A percentile compares a stretch with the other conserved stretches of the same genome.
These are phyloP conservation scores for Notodonta ziczac DNA, from an alignment of 2,888 invertebrate species.

Conservation along the genomic window DNA sequence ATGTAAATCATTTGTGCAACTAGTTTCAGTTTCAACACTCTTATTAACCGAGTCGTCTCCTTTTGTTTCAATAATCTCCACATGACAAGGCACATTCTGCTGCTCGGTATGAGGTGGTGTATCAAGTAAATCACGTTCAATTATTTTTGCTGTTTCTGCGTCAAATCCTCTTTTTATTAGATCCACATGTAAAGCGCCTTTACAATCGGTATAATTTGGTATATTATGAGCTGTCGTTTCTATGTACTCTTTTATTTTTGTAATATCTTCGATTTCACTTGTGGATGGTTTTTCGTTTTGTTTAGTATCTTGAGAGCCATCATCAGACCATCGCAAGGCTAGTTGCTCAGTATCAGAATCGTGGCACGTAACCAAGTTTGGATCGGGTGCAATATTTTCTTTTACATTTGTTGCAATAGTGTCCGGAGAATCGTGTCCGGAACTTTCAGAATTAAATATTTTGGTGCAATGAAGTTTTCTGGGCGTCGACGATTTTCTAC, in stretches of 20 bases:
- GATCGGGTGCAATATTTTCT: slow-evolving; percentile 31
- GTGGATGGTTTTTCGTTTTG: slow-evolving; percentile 33
- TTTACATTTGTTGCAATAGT: slow-evolving; percentile 29
- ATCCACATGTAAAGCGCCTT: slow-evolving; percentile 63
- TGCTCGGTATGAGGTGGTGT: slow-evolving; percentile 45
- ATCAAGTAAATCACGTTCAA: slow-evolving; percentile 75
- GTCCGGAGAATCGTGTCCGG: slow-evolving; percentile 58
- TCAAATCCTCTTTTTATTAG: slow-evolving; percentile 76
- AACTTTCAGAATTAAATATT: slow-evolving; percentile 62
- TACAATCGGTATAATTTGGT: slow-evolving; percentile 27
- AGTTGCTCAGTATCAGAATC: slow-evolving; percentile 70
- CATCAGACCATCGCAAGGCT: slow-evolving; percentile 71
- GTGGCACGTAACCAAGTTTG: slow-evolving; percentile 33
- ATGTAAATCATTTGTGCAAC: slow-evolving; percentile 43
- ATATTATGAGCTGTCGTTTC: slow-evolving; percentile 46
- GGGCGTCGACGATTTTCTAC: slow-evolving; percentile 79
- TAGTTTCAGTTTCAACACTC: slow-evolving; percentile 36
- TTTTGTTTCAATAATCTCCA: slow-evolving; percentile 27
- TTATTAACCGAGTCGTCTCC: slow-evolving; percentile 38
- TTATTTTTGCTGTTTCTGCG: slow-evolving; percentile 72
- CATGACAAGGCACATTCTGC: slow-evolving; percentile 12
- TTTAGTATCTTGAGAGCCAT: slow-evolving; percentile 68
- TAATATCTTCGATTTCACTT: slow-evolving; percentile 68
- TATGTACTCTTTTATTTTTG: slow-evolving; percentile 72
- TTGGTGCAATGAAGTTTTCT: slow-evolving; percentile 74